Evolutionary conservation across 2,888 invertebrate species (phyloP).

Genomic region (Scaptomyza caliginosa): DNA sequence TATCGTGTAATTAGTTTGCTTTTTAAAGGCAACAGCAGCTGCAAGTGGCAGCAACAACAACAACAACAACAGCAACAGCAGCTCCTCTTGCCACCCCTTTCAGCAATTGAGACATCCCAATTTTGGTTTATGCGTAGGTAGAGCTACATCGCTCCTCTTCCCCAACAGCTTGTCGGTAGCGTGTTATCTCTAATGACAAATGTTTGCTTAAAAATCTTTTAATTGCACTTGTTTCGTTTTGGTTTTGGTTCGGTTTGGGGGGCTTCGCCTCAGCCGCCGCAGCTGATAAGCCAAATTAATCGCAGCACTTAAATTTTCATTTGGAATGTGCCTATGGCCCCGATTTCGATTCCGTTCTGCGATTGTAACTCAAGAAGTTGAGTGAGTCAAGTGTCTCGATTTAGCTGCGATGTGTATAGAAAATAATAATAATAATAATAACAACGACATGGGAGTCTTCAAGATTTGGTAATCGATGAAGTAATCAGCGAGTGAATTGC

Average conservation of each 20-base stretch:
- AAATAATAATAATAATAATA: background rate
- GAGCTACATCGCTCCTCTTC: background rate
- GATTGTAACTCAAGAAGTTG: slow-evolving; percentile 16
- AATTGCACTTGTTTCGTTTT: slow-evolving; percentile 73
- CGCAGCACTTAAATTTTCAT: slow-evolving; percentile 79
- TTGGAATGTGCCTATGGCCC: slow-evolving; percentile 54
- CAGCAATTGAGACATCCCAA: slow-evolving; percentile 66
- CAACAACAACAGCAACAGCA: slow-evolving; percentile 8
- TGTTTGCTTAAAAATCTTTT: slow-evolving; percentile 78
- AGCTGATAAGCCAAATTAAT: slow-evolving; percentile 79
- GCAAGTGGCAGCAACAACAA: slow-evolving; percentile 4
- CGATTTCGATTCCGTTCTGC: slow-evolving; percentile 31
- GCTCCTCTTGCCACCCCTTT: background rate
- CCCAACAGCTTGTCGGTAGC: background rate
- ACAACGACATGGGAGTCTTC: background rate
- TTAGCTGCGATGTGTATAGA: background rate
- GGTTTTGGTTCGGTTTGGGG: slow-evolving; percentile 10
- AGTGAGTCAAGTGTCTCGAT: slow-evolving; percentile 6
- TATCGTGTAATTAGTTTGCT: slow-evolving; percentile 77
- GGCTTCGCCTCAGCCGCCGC: slow-evolving; percentile 20
- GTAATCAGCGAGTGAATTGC: background rate
- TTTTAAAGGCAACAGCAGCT: slow-evolving; percentile 36
- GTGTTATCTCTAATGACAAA: slow-evolving; percentile 78
- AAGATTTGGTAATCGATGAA: background rate
- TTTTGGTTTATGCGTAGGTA: slow-evolving; percentile 70